Evolutionary conservation across 2,797 vertebrate genomes (phyloP).

Genomic region (Anableps anableps): DNA sequence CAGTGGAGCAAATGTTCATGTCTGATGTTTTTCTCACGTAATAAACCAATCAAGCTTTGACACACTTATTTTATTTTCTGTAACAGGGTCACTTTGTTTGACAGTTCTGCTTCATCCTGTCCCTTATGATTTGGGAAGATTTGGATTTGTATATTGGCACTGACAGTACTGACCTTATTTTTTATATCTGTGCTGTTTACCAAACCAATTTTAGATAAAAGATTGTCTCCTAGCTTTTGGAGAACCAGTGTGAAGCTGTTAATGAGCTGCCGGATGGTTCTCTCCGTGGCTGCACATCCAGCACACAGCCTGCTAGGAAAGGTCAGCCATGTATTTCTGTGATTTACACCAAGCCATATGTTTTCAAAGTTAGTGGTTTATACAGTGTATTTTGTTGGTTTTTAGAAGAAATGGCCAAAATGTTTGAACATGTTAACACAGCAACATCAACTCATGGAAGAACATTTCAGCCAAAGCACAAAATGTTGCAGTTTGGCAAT

Average conservation of each 20-base stretch:
- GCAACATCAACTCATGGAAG: background rate
- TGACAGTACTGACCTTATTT: background rate
- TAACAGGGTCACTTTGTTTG: slow-evolving; percentile 36
- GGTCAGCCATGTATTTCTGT: background rate
- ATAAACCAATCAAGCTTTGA: slow-evolving; percentile 39
- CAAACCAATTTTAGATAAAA: slow-evolving; percentile 20
- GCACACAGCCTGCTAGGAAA: background rate
- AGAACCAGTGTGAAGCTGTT: slow-evolving; percentile 7
- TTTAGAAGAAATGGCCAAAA: background rate
- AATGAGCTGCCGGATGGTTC: slow-evolving; percentile 2
- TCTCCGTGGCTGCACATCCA: background rate
- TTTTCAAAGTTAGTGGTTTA: background rate
- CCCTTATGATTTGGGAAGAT: background rate
- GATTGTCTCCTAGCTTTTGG: slow-evolving; percentile 1
- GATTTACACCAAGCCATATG: slow-evolving; percentile 6
- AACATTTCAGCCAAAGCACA: background rate
- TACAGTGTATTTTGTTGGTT: background rate
- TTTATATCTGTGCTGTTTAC: background rate
- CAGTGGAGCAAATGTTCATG: slow-evolving; percentile 18
- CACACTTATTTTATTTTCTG: slow-evolving; percentile 24
- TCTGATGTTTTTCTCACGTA: slow-evolving; percentile 34
- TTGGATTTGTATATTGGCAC: slow-evolving; percentile 8
- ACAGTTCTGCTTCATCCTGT: slow-evolving; percentile 18
- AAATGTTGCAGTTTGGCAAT: background rate
- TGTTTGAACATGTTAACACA: background rate